phyloP scores from a whole-genome alignment of 2,888 invertebrate genomes.

The Sarcophaga rosellei region DNA sequence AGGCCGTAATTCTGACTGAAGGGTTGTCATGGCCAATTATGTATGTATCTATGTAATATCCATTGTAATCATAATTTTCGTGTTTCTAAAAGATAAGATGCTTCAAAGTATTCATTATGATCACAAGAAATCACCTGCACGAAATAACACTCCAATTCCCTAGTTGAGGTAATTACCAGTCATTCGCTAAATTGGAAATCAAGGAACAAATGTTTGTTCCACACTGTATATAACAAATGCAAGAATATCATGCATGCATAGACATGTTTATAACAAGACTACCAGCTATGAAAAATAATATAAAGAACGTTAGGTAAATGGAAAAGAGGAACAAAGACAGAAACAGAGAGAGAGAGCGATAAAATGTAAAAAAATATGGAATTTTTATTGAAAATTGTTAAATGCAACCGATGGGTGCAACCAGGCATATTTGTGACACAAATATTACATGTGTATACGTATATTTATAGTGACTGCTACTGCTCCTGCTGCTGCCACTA shows the following conservation, averaged over 20 bases:
- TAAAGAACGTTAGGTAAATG: not conserved
- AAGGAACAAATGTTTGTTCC: too few species aligned
- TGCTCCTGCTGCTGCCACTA: not conserved
- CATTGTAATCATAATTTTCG: too few species aligned
- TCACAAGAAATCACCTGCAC: too few species aligned
- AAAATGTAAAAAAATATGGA: constrained; percentile 13
- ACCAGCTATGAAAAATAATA: constrained; percentile 5
- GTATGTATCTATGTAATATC: too few species aligned
- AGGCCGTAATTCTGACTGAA: too few species aligned
- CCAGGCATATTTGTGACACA: constrained; percentile 68
- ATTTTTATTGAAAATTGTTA: constrained; percentile 67
- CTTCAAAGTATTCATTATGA: too few species aligned
- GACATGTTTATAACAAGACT: constrained; percentile 47
- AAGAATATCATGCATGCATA: constrained; percentile 57
- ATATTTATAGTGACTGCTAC: constrained; percentile 23
- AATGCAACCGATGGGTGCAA: constrained; percentile 67
- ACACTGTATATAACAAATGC: constrained; percentile 29
- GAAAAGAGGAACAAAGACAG: too few species aligned
- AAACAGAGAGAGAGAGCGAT: not conserved
- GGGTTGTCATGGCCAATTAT: too few species aligned
- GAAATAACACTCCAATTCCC: too few species aligned
- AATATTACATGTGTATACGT: constrained; percentile 47
- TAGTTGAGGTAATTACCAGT: too few species aligned
- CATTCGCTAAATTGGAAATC: too few species aligned
- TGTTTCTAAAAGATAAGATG: too few species aligned